Evolutionary conservation across 2,797 vertebrate species (phyloP), one percentile per base, ranked within the genome.

Genomic region (Cephalopachus bancanus): DNA sequence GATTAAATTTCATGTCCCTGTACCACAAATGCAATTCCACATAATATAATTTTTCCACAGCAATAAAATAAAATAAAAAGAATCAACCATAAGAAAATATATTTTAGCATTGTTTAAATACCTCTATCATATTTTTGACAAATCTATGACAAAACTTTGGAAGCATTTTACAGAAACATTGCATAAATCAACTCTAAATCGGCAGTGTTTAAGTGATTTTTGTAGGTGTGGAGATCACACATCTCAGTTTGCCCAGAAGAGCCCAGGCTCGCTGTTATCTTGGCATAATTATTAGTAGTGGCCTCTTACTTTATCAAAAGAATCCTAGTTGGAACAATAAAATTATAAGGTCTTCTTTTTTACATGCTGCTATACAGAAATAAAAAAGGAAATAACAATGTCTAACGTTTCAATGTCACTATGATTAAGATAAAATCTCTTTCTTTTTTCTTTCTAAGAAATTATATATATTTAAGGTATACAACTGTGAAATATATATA

Each of bases 1-100:
- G 78, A 94, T 97, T 96, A 95, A 93, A 96, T 94, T 97, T 97
- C 72, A 95, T 91, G 86, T 97, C 86, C 89, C 53, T 94, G 9
- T 93, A 87, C 83, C 94, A 94, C 57, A 94, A 95, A 62, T 96
- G 53, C 71, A 85, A 89, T 97, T 98, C 33, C 24, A 74, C 80
- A 28, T 93, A 94, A 92, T 95, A 91, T 69, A 53, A 83, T 95
- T 94, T 95, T 96, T 84, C 91, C 89, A 96, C 74, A 83, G 53
- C 72, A 89, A 94, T 92, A 28, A 57, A 97, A 69, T 92, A 72
- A 94, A 91, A 89, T 60, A 89, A 92, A 95, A 93, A 89, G 69
- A 4, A 60, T 84, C 33, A 91, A 89, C 69, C 75, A 89, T 75
- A 69, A 91, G 44, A 95, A 65, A 96, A 94, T 49, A 95, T 59